Base-by-base conservation (phyloP, 2,888 invertebrate genomes). In the Hoplodrina blanda region DNA sequence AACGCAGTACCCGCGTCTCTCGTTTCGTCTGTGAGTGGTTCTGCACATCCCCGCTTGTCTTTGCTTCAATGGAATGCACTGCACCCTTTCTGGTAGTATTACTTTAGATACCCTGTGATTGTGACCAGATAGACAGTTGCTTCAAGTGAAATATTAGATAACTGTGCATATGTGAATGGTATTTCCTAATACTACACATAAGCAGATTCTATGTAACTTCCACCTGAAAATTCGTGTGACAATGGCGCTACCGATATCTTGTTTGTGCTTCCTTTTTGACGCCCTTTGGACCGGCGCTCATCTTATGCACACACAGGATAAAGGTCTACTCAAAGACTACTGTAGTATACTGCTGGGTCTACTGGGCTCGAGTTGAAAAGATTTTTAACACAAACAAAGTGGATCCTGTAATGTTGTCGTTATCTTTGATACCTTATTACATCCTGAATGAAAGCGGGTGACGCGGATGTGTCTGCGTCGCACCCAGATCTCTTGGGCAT, bases 381-480 rank as follows among this genome's bases (percentile, higher is more conserved):
- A 4, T n/a, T 53, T 30, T 5, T 41, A 41, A 30, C 7, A 7
- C 19, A 5, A 1, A 25, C 37, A 37, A 37, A 37, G 37, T 37
- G 8, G 37, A 8, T 33, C 17, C 46, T 25, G 44, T 8, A 74
- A 79, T 65, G 33, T 53, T 65, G 54, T 60, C 33, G 46, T 56
- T 76, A 55, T 60, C 33, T 69, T 64, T 59, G 25, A 65, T 56
- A 64, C 53, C 63, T 68, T 76, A 72, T 67, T 67, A 76, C 69
- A 65, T 81, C 73, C 80, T 71, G 76, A 69, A 80, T 73, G 65
- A 74, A 61, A 72, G 57, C 49, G 73, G 68, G 65, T 64, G 63
- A 69, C 76, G 52, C 76, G 67, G 78, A 83, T 72, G 81, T 59
- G 71, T 72, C 62, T 70, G 74, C 57, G 67, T 62, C 67, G 79